Percentiles rank a stretch among this genome's conserved stretches.
These are phyloP conservation scores for Nothoprocta pentlandii DNA, from an alignment of 2,113 vertebrate species.

Conservation along the genomic window DNA sequence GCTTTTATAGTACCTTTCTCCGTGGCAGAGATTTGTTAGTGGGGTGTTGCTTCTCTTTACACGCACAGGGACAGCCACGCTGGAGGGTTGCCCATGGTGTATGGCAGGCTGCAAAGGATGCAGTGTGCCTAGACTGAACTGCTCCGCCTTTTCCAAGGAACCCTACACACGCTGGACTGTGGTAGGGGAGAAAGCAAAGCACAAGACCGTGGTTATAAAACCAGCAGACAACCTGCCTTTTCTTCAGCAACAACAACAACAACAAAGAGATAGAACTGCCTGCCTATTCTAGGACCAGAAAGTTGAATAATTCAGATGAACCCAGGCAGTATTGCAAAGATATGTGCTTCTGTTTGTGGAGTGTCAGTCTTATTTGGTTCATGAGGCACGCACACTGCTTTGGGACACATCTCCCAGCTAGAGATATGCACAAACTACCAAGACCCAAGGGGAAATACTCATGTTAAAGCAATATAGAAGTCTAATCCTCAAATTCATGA, in stretches of 20 bases:
- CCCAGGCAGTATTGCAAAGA: not conserved
- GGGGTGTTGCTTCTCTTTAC: not conserved
- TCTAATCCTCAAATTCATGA: constrained; percentile 8
- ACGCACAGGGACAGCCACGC: fast-evolving
- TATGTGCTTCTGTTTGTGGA: not conserved
- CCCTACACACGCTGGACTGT: not conserved
- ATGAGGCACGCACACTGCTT: not conserved
- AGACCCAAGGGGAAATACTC: not conserved
- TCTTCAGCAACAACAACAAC: not conserved
- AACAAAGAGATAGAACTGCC: not conserved
- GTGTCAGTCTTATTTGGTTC: not conserved
- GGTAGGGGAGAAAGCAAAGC: not conserved
- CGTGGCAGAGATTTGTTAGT: not conserved
- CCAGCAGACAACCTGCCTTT: not conserved
- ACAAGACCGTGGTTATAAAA: not conserved
- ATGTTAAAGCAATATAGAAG: not conserved
- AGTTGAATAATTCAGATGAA: not conserved
- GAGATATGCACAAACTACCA: not conserved
- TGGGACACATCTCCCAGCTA: not conserved
- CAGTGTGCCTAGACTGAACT: not conserved
- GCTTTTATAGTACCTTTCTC: not conserved
- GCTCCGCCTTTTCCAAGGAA: not conserved
- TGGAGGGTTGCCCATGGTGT: not conserved
- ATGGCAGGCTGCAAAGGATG: fast-evolving
- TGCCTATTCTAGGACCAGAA: not conserved